Percentiles rank a stretch among this genome's conserved stretches.
Evolutionary conservation across 92 coral and sea anemone species (phyloP).

Genomic region (Heliopora coerulea): DNA sequence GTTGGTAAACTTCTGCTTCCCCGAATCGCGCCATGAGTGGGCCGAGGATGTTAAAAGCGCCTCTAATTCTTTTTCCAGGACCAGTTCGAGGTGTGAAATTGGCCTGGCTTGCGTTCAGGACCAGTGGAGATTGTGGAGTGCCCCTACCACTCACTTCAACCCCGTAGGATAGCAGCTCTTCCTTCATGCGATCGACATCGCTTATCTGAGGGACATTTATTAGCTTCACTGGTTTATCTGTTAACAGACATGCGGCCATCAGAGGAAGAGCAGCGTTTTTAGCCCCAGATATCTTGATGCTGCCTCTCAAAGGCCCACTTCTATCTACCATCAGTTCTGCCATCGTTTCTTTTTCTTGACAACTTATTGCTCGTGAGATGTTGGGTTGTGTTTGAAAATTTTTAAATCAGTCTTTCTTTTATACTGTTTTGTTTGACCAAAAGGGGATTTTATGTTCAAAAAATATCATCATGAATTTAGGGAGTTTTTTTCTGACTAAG

Average conservation of each 20-base stretch:
- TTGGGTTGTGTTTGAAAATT: not conserved
- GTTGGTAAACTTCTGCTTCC: conserved; percentile 26
- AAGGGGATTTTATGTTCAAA: conserved; percentile 18
- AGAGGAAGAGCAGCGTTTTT: conserved; percentile 50
- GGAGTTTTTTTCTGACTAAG: conserved; percentile 10
- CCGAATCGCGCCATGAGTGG: conserved; percentile 50
- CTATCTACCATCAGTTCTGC: conserved; percentile 29
- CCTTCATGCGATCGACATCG: conserved; percentile 48
- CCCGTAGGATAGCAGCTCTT: conserved; percentile 37
- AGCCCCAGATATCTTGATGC: conserved; percentile 48
- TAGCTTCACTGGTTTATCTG: conserved; percentile 17
- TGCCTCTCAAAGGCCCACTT: conserved; percentile 16
- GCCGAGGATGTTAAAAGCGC: conserved; percentile 32
- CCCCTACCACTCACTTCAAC: conserved; percentile 33
- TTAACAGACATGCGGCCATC: conserved; percentile 52
- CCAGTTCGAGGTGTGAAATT: conserved; percentile 7
- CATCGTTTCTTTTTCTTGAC: not conserved
- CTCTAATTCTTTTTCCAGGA: conserved; percentile 29
- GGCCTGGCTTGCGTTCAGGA: conserved; percentile 20
- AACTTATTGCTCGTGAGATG: not conserved
- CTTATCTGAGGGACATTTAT: conserved; percentile 40
- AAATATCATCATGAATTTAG: not conserved
- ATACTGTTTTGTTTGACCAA: not conserved
- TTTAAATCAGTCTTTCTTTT: not conserved
- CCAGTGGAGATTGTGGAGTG: not conserved